phyloP scores from a whole-genome alignment of 1,140 invertebrate genomes.

The Ips typographus region DNA sequence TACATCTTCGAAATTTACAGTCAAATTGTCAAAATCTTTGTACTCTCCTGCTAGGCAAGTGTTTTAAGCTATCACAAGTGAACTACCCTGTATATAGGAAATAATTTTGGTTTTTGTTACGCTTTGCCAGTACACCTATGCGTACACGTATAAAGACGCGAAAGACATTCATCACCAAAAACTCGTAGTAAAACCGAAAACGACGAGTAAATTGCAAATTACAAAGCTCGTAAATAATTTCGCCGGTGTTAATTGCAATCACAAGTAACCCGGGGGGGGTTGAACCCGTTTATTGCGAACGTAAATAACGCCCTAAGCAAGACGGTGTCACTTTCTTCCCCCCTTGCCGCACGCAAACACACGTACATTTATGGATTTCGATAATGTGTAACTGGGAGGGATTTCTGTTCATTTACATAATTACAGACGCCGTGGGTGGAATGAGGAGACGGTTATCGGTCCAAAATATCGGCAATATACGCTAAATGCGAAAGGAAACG shows the following conservation, averaged over 20 bases:
- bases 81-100: no score
- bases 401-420: no score
- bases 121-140: neutral
- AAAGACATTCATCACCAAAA: constrained; percentile 31
- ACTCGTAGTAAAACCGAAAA: constrained; percentile 34
- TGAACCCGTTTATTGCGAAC: constrained; percentile 35
- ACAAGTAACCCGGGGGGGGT: constrained; percentile 36
- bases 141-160: constrained; percentile 9
- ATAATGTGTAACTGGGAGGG: no score
- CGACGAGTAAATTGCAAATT: constrained; percentile 38
- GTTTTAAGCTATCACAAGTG: no score
- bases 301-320: constrained; percentile 36
- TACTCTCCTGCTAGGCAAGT: no score
- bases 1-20: no score
- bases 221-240: constrained; percentile 40
- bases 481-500: constrained; percentile 10
- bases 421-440: no score
- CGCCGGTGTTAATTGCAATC: constrained; percentile 38
- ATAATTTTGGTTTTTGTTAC: no score
- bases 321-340: constrained; percentile 31
- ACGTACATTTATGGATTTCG: no score
- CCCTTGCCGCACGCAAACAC: neutral
- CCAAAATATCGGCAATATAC: neutral
- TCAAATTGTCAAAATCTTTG: no score
- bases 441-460: constrained; percentile 2